phyloP scores from a whole-genome alignment of 2,797 vertebrate genomes.

The Macropodus opercularis region DNA sequence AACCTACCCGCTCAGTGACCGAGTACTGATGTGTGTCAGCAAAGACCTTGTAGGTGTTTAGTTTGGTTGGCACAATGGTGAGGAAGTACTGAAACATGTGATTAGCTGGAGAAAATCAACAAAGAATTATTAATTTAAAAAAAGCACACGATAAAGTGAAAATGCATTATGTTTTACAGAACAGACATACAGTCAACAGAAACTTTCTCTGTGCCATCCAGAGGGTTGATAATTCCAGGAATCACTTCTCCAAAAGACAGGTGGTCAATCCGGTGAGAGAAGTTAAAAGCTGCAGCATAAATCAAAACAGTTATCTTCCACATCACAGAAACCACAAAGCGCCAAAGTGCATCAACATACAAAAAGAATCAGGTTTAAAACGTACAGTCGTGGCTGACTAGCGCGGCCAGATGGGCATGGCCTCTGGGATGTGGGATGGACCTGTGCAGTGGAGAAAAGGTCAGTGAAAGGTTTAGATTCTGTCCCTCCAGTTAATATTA shows the following conservation, averaged over 20 bases:
- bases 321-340: background rate
- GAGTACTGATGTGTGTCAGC: slow-evolving; percentile 85
- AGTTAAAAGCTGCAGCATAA: slow-evolving; percentile 89
- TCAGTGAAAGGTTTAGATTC: background rate
- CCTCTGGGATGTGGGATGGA: slow-evolving; percentile 96
- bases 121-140: background rate
- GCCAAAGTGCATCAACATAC: background rate
- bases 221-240: slow-evolving; percentile 92
- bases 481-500: background rate
- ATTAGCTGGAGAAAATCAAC: slow-evolving; percentile 83
- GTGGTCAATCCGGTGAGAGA: slow-evolving; percentile 98
- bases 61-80: slow-evolving; percentile 97
- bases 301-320: background rate
- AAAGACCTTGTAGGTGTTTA: slow-evolving; percentile 90
- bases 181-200: slow-evolving; percentile 85
- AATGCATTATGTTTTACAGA: background rate
- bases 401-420: slow-evolving; percentile 95
- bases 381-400: slow-evolving; percentile 97
- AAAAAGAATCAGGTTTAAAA: slow-evolving; percentile 7
- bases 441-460: slow-evolving; percentile 73
- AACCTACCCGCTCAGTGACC: slow-evolving; percentile 80
- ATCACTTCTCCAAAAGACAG: slow-evolving; percentile 95
- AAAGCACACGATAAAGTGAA: background rate
- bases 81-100: slow-evolving; percentile 99
- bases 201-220: slow-evolving; percentile 98